Evolutionary conservation across 2,888 invertebrate species (phyloP), one percentile per base, ranked within the genome.

Genomic region (Criorhina ranunculi): DNA sequence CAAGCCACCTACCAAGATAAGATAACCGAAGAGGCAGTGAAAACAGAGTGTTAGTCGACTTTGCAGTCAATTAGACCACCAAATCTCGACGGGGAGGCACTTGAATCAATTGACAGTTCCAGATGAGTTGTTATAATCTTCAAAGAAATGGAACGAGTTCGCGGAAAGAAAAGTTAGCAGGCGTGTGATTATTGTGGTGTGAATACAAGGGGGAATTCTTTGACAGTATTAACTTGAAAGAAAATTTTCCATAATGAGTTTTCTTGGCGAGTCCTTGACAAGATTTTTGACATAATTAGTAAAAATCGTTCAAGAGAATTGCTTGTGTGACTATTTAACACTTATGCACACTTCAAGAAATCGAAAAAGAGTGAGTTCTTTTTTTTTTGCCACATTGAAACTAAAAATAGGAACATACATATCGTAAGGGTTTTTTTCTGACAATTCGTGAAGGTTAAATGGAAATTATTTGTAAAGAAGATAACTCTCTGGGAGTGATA

Each of bases 11-110:
- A 24, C 4, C 4, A 24, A 42, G 59, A 42, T 59, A 29, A 59
- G 40, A 42, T 59, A 59, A 40, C 19, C 4, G 59, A 40, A 15
- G 17, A 44, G 17, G 62, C 9, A 29, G n/a, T 46, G 4, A 31
- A 31, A 2, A 8, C 9, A 33, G 8, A 6, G 37, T 57, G 4
- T 29, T 35, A 44, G 9, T 42, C 17, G 15, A 12, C 33, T 35
- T 35, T 35, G 31, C 33, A 46, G 33, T 46, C 31, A 64, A 62
- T 62, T 17, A 62, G 11, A 62, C 17, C n/a, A n/a, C 17, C 19
- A 64, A 44, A 46, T 35, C 17, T 33, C n/a, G n/a, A 19, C 46
- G 31, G 2, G 35, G 8, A n/a, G 4, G n/a, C 33, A 12, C 33
- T 62, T 64, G 19, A 46, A 19, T 19, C 31, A 17, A 31, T 33